Evolutionary conservation across 2,888 invertebrate species (phyloP).

Genomic region (Eucera pruinosa): DNA sequence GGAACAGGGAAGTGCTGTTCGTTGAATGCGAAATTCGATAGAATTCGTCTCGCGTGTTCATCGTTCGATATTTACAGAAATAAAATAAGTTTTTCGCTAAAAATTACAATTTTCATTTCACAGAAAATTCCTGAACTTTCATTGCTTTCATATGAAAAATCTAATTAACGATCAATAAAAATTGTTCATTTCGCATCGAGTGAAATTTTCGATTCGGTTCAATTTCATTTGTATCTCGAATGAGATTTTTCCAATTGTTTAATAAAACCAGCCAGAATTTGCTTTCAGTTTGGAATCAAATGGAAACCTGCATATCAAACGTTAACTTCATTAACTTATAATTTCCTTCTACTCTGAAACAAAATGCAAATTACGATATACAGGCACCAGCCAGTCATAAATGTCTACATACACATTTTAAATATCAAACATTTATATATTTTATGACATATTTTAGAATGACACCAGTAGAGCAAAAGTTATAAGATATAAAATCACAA

Average conservation of each 20-base stretch:
- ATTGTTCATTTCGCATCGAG: neutral
- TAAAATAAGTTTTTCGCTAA: neutral
- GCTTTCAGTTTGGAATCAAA: neutral
- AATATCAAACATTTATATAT: no score
- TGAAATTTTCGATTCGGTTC: neutral
- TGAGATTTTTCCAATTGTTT: neutral
- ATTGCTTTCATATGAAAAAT: neutral
- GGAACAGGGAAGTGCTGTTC: slow-evolving; percentile 20
- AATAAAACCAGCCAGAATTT: neutral
- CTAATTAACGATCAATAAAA: neutral
- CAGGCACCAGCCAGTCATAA: no score
- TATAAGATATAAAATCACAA: no score
- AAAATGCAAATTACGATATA: no score
- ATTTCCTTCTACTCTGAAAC: neutral
- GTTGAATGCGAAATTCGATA: slow-evolving; percentile 29
- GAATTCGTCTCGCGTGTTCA: neutral
- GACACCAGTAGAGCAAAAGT: no score
- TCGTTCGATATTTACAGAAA: slow-evolving; percentile 7
- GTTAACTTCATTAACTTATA: neutral
- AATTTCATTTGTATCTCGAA: neutral
- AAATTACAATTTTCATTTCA: neutral
- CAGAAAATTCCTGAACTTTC: neutral
- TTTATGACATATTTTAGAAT: no score
- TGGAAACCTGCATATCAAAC: no score
- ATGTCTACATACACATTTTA: no score